Base-by-base conservation (phyloP, 2,888 invertebrate genomes). In the Leptopterna dolabrata region DNA sequence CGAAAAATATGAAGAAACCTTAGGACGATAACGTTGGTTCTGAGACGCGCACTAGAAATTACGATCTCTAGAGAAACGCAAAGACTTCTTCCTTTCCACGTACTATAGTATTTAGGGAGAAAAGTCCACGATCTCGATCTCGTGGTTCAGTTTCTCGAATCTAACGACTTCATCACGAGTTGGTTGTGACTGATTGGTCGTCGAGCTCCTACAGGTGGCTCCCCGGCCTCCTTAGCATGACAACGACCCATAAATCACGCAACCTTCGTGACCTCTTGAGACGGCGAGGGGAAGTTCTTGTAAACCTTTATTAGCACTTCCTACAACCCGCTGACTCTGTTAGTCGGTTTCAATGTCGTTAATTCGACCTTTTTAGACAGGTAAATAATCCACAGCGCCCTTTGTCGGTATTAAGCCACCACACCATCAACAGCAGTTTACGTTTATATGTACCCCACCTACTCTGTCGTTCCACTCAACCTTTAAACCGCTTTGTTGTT, bases 261-360 rank as follows among this genome's bases (percentile, higher is more conserved):
- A 85, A 85, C 85, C 83, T 71, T 71, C 85, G 85, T 85, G 85
- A 85, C 85, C 85, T 85, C 85, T 85, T 76, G 76, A 73, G 45
- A 76, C 73, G 16, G 19, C 7, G 24, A 27, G 30, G 71, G 71
- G 24, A 27, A n/a, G 78, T 81, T 36, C 76, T 85, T 51, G 51
- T 85, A 85, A 85, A 85, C 55, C 73, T 73, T 63, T 85, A 85
- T 85, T 85, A 85, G 76, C 85, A 85, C 85, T 85, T 85, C 85
- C 73, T 81, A n/a, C 41, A n/a, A 24, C 29, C 76, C 63, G 7
- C 24, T 45, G 41, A 78, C 78, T 78, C 45, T 14, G 19, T 81
- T 29, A 47, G 47, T 55, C 55, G 24, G 55, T 81, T 78, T 78
- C 45, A 45, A 78, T n/a, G 36, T 45, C 78, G 41, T 78, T 78